A percentile compares a stretch with the other conserved stretches of the same genome.
Evolutionary conservation across 2,888 invertebrate species (phyloP).

Genomic region (Spodoptera picta): DNA sequence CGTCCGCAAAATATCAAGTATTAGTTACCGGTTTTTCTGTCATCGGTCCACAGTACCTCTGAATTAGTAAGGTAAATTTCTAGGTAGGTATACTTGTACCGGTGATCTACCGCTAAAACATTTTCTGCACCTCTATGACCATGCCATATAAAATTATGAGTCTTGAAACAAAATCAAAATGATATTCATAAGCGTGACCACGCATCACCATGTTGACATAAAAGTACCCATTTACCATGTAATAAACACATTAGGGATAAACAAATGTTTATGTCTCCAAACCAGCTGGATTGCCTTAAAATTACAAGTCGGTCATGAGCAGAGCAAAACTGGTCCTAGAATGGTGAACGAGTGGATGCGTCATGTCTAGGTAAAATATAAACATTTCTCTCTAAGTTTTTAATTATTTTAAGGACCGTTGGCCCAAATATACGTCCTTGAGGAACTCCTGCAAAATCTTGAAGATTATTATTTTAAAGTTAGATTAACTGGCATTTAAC

Average conservation of each 20-base stretch:
- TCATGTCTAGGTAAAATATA: slow-evolving; percentile 2
- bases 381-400: background rate
- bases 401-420: background rate
- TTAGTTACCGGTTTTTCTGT: no score
- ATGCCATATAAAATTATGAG: no score
- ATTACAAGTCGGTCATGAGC: slow-evolving; percentile 69
- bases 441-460: background rate
- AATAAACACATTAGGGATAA: slow-evolving; percentile 44
- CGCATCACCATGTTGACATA: slow-evolving; percentile 17
- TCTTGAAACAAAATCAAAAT: slow-evolving; percentile 7
- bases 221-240: slow-evolving; percentile 15
- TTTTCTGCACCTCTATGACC: background rate
- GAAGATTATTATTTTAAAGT: no score
- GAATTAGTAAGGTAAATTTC: no score
- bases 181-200: slow-evolving; percentile 32
- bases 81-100: no score
- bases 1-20: no score
- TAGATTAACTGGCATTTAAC: no score
- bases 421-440: slow-evolving; percentile 9
- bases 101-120: background rate
- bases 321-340: slow-evolving; percentile 53
- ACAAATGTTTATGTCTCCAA: slow-evolving; percentile 44
- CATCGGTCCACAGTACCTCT: no score
- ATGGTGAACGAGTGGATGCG: slow-evolving; percentile 18
- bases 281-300: slow-evolving; percentile 68